Evolutionary conservation across 30 jellyfish, hydroid and myxozoan species (phyloP).

Genomic region (Hydractinia symbiolongicarpus): DNA sequence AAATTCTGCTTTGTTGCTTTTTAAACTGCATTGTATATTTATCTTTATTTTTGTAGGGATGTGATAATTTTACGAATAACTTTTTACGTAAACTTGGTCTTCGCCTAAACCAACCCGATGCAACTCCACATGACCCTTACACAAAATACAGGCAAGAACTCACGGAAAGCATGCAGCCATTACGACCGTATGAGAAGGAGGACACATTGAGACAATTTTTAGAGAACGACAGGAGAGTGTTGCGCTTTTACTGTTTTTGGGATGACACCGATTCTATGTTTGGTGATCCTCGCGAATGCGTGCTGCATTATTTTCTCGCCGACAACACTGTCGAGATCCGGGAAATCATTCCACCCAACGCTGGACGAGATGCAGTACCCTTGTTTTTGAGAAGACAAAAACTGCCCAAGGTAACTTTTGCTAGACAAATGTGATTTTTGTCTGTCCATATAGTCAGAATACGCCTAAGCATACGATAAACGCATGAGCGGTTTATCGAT

Average conservation of each 20-base stretch:
- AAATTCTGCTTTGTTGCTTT: neutral
- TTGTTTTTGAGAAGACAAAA: conserved; percentile 76
- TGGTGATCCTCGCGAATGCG: conserved; percentile 94
- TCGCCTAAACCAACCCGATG: conserved; percentile 36
- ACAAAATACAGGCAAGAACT: conserved; percentile 58
- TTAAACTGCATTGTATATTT: neutral
- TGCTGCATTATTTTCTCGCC: conserved; percentile 88
- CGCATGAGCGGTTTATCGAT: too few species aligned
- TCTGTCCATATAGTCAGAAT: too few species aligned
- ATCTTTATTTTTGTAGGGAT: conserved; percentile 49
- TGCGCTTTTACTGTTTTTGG: conserved; percentile 89
- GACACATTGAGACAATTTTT: conserved; percentile 84
- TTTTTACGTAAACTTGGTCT: conserved; percentile 76
- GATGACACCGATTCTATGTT: conserved; percentile 94
- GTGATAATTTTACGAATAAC: conserved; percentile 75
- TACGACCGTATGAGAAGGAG: conserved; percentile 90
- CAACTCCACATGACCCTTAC: conserved; percentile 75
- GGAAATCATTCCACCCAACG: conserved; percentile 72
- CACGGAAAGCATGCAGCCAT: conserved; percentile 91
- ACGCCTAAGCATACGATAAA: too few species aligned
- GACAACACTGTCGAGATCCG: conserved; percentile 93
- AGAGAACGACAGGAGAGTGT: conserved; percentile 83
- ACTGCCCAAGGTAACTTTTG: conserved; percentile 71
- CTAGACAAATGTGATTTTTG: neutral
- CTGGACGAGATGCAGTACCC: conserved; percentile 98